Base-by-base conservation (phyloP, 2,888 invertebrate genomes). In the Lycia hirtaria region DNA sequence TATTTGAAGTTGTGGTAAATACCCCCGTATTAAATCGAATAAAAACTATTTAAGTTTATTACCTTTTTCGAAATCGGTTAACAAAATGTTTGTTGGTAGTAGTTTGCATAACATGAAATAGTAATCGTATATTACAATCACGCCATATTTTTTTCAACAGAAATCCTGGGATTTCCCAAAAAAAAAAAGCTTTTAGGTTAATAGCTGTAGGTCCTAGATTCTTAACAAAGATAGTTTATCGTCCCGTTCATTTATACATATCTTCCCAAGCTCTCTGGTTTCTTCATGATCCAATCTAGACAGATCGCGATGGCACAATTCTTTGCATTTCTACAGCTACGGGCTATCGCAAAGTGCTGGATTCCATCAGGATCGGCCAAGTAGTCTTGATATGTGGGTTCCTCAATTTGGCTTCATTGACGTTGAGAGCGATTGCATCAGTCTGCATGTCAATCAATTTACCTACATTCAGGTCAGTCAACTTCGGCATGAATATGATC, bases 321-420 rank as follows among this genome's bases (percentile, higher is more conserved):
- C 52, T 47, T 52, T 54, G 48, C 56, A 49, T 60, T 72, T 71
- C 69, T 72, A 68, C 65, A 69, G 74, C 69, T 72, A 68, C 65
- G 70, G 74, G 76, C 73, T 83, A 86, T 83, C 81, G 58, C 65
- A 47, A 63, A 66, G 67, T 65, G 72, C 71, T 68, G 81, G 81
- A 89, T 88, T 80, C 79, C 81, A 84, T 87, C 85, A 77, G 66
- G 78, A 84, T 83, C 81, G 73, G 78, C 79, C 80, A 82, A 85
- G 73, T 63, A 80, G 79, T 61, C 76, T 79, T 83, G 84, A 83
- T 87, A 83, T 81, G 82, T 82, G 75, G 81, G 83, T 82, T 88
- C 87, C 88, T 88, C 88, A 89, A 90, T 89, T 88, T 84, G 76
- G 75, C 71, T 68, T 68, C 71, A 76, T 79, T 77, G 78, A 79